Evolutionary conservation across 2,113 vertebrate species (phyloP), one percentile per base, ranked within the genome.

Genomic region (Cryptomyrus ogoouensis): DNA sequence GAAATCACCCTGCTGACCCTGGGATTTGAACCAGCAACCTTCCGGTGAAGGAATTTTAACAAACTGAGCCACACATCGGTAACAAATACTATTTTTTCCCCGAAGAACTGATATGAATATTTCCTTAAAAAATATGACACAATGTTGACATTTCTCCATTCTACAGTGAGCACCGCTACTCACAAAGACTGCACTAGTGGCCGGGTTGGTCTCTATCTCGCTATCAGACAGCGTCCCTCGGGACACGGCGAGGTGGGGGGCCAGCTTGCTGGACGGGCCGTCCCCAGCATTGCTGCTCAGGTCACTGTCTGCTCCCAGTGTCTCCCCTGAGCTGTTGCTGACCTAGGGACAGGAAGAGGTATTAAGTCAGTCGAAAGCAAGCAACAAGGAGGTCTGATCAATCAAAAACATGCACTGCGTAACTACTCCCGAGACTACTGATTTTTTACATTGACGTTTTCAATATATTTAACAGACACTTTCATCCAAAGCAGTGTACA

Each of bases 271-370:
- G 2, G 96, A 96, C 0, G 96, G 94, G 4, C 97, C 97, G 24
- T 99, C 98, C 10, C 98, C 98, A 12, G 97, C 97, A 1, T 97
- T 98, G 95, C 98, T 99, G 94, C 98, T 99, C 91, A 99, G 95
- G 93, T 99, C 98, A 88, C 98, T 99, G 94, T 99, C 98, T 0
- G 98, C 98, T 88, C 98, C 98, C 0, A 99, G 92, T 0, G 98
- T 99, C 92, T 99, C 98, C 91, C 98, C 98, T 1, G 98, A 99
- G 91, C 98, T 99, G 91, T 99, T 99, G 94, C 98, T 99, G 92
- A 99, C 97, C 98, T 99, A 91, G 7, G 10, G 19, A 17, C 35
- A 42, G 31, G 12, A 58, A 6, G 9, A 44, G 39, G 2, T 17
- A 44, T 0, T 6, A 46, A 27, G 27, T 49, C 21, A 47, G 24